A percentile compares a stretch with the other conserved stretches of the same genome.
These are phyloP conservation scores for Sabatieria punctata DNA, from an alignment of 2,888 invertebrate species.

Conservation along the genomic window DNA sequence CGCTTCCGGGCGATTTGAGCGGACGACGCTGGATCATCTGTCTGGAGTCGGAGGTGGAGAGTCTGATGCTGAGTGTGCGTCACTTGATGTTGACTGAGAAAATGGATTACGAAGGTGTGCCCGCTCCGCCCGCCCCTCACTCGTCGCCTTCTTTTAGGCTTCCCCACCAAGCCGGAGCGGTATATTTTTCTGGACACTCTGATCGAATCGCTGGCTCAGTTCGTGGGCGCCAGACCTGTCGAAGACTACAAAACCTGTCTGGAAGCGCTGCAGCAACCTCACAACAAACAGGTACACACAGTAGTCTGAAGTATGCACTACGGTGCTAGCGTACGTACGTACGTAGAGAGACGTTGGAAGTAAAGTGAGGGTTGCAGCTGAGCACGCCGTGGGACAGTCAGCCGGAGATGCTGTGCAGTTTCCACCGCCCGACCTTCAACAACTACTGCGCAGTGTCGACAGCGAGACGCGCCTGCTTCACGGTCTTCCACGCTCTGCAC, in stretches of 20 bases:
- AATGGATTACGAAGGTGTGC: slow-evolving; percentile 2
- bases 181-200: slow-evolving; percentile 2
- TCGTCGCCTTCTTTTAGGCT: not conserved
- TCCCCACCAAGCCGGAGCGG: slow-evolving; percentile 2
- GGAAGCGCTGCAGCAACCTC: not conserved
- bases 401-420: slow-evolving; percentile 4
- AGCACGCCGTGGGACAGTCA: not conserved
- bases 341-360: no score
- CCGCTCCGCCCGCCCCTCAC: not conserved
- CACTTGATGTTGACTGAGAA: not conserved
- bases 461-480: not conserved
- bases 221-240: not conserved
- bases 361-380: slow-evolving; percentile 3
- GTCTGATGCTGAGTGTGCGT: not conserved
- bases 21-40: slow-evolving; percentile 5
- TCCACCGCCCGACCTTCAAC: not conserved
- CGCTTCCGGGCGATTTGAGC: slow-evolving; percentile 1
- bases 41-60: not conserved
- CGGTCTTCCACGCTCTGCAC: slow-evolving; percentile 5
- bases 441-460: not conserved
- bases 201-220: not conserved
- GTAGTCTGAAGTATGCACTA: no score
- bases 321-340: no score
- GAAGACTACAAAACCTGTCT: not conserved
- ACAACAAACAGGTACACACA: not conserved